phyloP scores from a whole-genome alignment of 2,888 invertebrate species.

The Pyrochroa serraticornis region DNA sequence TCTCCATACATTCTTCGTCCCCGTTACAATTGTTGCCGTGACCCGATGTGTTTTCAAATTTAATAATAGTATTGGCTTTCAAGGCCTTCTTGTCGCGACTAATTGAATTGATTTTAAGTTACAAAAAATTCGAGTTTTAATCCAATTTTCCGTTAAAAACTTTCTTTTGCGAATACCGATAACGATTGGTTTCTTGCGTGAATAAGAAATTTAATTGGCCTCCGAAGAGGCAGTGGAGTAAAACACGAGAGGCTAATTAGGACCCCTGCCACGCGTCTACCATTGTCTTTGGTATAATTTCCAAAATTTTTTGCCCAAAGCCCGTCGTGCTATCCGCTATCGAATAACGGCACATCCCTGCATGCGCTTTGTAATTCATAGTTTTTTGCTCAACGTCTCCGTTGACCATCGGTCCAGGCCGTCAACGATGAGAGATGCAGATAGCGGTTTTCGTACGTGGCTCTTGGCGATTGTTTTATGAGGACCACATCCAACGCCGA shows the following conservation, averaged over 20 bases:
- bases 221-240: not conserved
- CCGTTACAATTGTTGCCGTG: too few relatives aligned
- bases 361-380: slow-evolving; percentile 41
- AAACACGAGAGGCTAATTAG: slow-evolving; percentile 4
- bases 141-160: too few relatives aligned
- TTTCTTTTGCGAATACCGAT: too few relatives aligned
- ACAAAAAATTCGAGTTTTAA: too few relatives aligned
- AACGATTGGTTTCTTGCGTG: too few relatives aligned
- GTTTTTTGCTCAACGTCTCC: slow-evolving; percentile 35
- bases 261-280: slow-evolving; percentile 20
- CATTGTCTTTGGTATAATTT: slow-evolving; percentile 25
- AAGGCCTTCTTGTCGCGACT: too few relatives aligned
- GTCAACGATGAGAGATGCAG: slow-evolving; percentile 41
- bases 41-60: too few relatives aligned
- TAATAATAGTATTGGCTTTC: too few relatives aligned
- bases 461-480: slow-evolving; percentile 46
- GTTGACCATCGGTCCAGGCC: slow-evolving; percentile 1
- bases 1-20: too few relatives aligned
- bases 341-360: slow-evolving; percentile 29
- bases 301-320: slow-evolving; percentile 2
- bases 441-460: slow-evolving; percentile 44
- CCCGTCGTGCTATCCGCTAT: slow-evolving; percentile 2
- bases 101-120: too few relatives aligned
- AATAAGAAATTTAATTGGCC: too few relatives aligned
- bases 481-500: slow-evolving; percentile 49